Evolutionary conservation across 2,797 vertebrate species (phyloP), one percentile per base, ranked within the genome.

Genomic region (Rallus crepitans): DNA sequence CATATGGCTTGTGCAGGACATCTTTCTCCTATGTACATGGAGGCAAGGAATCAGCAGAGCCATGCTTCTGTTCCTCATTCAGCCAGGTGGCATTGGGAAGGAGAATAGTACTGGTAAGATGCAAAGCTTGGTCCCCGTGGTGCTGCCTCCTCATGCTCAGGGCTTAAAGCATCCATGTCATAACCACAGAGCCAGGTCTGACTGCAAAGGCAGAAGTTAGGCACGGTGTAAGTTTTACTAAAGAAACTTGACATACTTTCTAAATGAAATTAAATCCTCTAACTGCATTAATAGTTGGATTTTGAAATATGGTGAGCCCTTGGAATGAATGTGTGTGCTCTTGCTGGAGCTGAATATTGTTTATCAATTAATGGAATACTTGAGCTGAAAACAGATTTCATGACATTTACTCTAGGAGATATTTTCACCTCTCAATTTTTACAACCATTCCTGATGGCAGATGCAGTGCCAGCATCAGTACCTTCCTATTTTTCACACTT

Each of bases 181-280:
- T 30, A 42, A 69, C 61, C 64, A 9, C 11, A 8, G 15, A 5
- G n/a, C 1, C 9, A 76, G 59, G 23, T 77, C 59, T 76, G 64
- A 56, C 56, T 56, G 61, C 70, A n/a, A 31, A 68, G 66, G 72
- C 70, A 90, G 73, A 59, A 80, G 57, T 60, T 48, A 73, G 64
- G 40, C 71, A 55, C 80, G 61, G 81, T 25, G 4, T 63, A 45
- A 50, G 19, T 68, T 94, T 42, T 73, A 50, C 25, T 47, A 70
- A 39, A 86, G 61, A 87, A 88, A 45, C 45, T 27, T 1, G 55
- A 28, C 55, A 11, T 37, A 20, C n/a, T 79, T 94, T 87, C 85
- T 95, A 89, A 69, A 42, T 84, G 13, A 35, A 77, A 47, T 42
- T 20, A 93, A 94, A 60, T 83, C 57, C 11, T 64, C 42, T 63